Conservation (phyloP, 2,113 vertebrate species). For the Rhizomys pruinosus region DNA sequence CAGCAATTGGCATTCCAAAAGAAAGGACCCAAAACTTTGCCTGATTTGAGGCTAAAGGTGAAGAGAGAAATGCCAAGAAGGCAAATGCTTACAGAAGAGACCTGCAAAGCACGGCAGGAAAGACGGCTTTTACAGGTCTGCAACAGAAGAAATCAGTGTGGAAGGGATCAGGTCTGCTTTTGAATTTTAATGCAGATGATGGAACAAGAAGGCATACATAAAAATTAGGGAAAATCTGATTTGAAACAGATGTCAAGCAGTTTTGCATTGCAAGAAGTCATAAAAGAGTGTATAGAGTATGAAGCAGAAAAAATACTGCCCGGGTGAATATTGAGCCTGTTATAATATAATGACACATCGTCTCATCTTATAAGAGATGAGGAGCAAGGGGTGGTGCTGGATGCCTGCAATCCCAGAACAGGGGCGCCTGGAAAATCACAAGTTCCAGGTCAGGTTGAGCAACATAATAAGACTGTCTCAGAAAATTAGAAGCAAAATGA, state of each 20-base stretch:
- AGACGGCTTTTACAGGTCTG: slow-evolving; percentile 67
- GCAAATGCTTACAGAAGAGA: slow-evolving; percentile 72
- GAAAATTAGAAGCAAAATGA: background rate
- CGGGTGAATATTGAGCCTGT: slow-evolving; percentile 15
- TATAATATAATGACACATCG: background rate
- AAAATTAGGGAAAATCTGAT: slow-evolving; percentile 82
- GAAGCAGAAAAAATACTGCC: background rate
- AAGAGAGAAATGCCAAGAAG: slow-evolving; percentile 70
- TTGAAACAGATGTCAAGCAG: slow-evolving; percentile 80
- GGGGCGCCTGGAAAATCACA: background rate
- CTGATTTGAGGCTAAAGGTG: slow-evolving; percentile 78
- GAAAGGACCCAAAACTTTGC: slow-evolving; percentile 63
- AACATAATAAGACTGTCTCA: background rate
- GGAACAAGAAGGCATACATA: slow-evolving; percentile 80
- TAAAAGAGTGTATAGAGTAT: background rate
- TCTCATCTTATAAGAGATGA: background rate
- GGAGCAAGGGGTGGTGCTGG: background rate
- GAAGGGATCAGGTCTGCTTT: slow-evolving; percentile 75
- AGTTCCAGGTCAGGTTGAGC: background rate
- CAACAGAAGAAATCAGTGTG: slow-evolving; percentile 71
- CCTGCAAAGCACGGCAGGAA: slow-evolving; percentile 68
- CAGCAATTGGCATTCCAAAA: slow-evolving; percentile 70
- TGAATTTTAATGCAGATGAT: slow-evolving; percentile 80
- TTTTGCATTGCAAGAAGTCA: slow-evolving; percentile 5
- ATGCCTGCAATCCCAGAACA: background rate